Conservation (phyloP, 2,113 vertebrate genomes). For the Bothrops jararaca region DNA sequence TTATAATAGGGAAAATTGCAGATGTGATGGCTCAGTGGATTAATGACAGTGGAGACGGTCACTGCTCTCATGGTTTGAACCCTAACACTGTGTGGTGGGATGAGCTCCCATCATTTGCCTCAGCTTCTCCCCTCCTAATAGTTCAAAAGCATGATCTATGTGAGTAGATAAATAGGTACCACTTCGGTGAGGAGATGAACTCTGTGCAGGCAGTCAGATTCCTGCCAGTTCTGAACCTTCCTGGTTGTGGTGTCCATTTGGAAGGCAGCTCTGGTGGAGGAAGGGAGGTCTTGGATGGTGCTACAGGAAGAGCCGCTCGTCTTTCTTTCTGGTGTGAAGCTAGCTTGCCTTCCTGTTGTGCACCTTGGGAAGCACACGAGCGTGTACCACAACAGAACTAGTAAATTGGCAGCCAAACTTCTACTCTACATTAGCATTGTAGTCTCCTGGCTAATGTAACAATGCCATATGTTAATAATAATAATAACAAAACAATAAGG, state of each 20-base stretch:
- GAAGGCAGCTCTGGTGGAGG: not conserved
- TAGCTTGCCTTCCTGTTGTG: not conserved
- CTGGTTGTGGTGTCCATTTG: not conserved
- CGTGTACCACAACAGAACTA: not conserved
- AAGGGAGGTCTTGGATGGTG: not conserved
- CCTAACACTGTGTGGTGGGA: not conserved
- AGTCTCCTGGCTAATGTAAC: not conserved
- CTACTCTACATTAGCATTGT: not conserved
- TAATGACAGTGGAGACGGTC: not conserved
- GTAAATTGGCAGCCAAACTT: not conserved
- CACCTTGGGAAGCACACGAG: not conserved
- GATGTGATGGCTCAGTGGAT: not conserved
- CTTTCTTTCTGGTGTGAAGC: not conserved
- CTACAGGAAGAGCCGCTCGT: not conserved
- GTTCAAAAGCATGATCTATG: not conserved
- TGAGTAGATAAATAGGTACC: not conserved
- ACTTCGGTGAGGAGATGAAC: not conserved
- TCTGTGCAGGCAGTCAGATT: not conserved
- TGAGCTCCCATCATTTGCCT: not conserved
- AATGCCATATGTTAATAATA: not conserved
- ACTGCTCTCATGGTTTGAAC: not conserved
- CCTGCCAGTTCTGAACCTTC: not conserved
- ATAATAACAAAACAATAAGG: not conserved
- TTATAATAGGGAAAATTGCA: not conserved
- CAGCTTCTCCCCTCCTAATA: not conserved